These are phyloP conservation scores for Serranus cabrilla DNA, from an alignment of 2,797 vertebrate species.

Conservation along the genomic window DNA sequence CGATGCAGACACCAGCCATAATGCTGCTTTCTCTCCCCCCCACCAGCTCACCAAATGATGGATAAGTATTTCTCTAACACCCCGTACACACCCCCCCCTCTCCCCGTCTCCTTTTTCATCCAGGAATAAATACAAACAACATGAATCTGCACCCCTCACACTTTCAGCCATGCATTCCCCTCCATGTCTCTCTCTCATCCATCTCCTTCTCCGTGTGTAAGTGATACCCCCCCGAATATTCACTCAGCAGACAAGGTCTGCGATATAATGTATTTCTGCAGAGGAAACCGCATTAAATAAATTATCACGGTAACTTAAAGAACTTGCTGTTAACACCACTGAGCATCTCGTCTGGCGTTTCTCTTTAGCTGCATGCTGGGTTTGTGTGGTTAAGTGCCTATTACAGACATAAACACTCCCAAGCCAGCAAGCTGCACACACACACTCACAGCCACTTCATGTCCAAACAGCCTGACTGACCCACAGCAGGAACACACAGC, in stretches of 20 bases:
- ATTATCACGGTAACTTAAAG: conserved; percentile 46
- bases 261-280: conserved; percentile 28
- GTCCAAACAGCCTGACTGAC: conserved; percentile 73
- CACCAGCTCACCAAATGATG: conserved; percentile 54
- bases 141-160: conserved; percentile 40
- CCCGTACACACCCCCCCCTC: conserved; percentile 12
- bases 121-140: conserved; percentile 48
- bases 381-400: conserved; percentile 72
- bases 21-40: conserved; percentile 45
- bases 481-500: conserved; percentile 65
- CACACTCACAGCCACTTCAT: conserved; percentile 47
- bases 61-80: conserved; percentile 61
- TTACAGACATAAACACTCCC: conserved; percentile 74
- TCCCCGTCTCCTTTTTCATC: conserved; percentile 46
- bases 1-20: conserved; percentile 47
- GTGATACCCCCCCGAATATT: conserved; percentile 50
- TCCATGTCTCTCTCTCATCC: conserved; percentile 47
- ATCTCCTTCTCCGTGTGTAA: conserved; percentile 49
- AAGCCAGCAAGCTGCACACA: conserved; percentile 56
- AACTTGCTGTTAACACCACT: conserved; percentile 55
- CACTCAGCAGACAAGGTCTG: conserved; percentile 41
- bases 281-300: conserved; percentile 47
- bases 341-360: conserved; percentile 56
- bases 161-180: conserved; percentile 42
- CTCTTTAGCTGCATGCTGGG: conserved; percentile 65